Evolutionary conservation across 2,797 vertebrate genomes (phyloP).

Genomic region (Propithecus perrieri): DNA sequence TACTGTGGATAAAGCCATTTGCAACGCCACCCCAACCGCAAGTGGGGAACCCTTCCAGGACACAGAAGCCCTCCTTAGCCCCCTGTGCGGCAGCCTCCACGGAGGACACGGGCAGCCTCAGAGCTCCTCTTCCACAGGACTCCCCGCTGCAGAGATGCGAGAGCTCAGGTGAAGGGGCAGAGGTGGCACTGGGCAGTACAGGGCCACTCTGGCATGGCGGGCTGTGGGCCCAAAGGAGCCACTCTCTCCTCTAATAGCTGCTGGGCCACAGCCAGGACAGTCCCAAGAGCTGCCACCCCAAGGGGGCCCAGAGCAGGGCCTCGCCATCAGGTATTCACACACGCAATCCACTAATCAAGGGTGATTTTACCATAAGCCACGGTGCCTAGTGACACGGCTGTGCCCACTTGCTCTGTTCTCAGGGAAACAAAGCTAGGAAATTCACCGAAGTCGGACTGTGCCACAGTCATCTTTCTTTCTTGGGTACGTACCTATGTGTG

Average conservation of each 20-base stretch:
- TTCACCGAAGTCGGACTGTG: neutral
- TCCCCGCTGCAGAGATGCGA: neutral
- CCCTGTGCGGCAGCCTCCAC: rapidly evolving
- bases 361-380: neutral
- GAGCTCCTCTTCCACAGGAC: neutral
- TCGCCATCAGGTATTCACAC: neutral
- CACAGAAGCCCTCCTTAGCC: neutral
- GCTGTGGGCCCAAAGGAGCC: neutral
- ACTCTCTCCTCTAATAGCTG: neutral
- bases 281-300: neutral
- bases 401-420: neutral
- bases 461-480: too few species aligned
- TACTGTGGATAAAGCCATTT: neutral
- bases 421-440: neutral
- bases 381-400: neutral
- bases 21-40: neutral
- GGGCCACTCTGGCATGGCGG: neutral
- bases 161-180: too few species aligned
- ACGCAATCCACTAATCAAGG: neutral
- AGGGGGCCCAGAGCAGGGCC: neutral
- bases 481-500: neutral
- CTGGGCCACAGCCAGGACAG: neutral
- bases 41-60: neutral
- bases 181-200: neutral
- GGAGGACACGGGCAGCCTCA: too few species aligned